A percentile compares a stretch with the other conserved stretches of the same genome.
Conservation (phyloP, 1,140 invertebrate genomes). For the Lepidurus arcticus region DNA sequence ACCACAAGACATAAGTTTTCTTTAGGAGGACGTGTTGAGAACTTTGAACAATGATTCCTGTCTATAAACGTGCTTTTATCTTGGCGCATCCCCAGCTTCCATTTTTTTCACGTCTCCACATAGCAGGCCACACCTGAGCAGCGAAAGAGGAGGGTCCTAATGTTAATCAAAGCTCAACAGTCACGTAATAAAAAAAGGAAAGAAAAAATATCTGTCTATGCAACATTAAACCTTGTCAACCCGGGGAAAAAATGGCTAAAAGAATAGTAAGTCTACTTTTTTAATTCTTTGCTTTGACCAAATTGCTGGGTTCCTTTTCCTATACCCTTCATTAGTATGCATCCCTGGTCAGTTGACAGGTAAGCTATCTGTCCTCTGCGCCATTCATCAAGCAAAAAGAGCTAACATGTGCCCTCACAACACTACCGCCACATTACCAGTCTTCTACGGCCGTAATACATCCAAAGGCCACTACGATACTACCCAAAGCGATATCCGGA, state of each 20-base stretch:
- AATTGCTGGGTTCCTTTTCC: not conserved
- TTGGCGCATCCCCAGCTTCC: not conserved
- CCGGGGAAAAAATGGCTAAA: not conserved
- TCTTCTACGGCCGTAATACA: not conserved
- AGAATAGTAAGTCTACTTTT: not conserved
- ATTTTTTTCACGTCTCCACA: not conserved
- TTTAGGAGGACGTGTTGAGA: not conserved
- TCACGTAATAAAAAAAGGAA: not conserved
- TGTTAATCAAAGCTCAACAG: not conserved
- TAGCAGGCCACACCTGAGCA: slow-evolving; percentile 1
- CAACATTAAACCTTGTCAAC: slow-evolving; percentile 18
- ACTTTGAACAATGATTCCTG: slow-evolving; percentile 14
- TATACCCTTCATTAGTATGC: not conserved
- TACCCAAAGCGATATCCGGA: too few species aligned
- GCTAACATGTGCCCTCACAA: slow-evolving; percentile 14
- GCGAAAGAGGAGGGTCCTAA: not conserved
- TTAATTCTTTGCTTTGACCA: not conserved
- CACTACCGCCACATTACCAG: slow-evolving; percentile 20
- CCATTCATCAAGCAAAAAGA: slow-evolving; percentile 22
- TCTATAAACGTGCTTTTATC: slow-evolving; percentile 15
- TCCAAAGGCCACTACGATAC: not conserved
- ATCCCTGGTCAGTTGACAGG: slow-evolving; percentile 17
- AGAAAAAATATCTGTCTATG: not conserved
- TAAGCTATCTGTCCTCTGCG: slow-evolving; percentile 14
- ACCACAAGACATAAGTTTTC: not conserved